Percentiles rank a stretch among this genome's conserved stretches.
Conservation (phyloP, 2,797 vertebrate genomes). For the Synanceia verrucosa region DNA sequence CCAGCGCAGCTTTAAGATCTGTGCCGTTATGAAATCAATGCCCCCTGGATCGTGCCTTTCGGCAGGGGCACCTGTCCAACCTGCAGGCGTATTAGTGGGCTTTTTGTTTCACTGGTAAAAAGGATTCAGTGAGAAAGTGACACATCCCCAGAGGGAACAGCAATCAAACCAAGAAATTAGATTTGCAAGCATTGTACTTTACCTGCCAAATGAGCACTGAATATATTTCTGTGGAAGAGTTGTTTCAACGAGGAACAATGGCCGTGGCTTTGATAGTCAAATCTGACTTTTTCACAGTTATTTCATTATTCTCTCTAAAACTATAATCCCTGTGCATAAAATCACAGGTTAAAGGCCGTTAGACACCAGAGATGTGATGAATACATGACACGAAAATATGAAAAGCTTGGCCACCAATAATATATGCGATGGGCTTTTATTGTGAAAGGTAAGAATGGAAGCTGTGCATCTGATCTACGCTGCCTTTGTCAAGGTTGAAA, state of each 20-base stretch:
- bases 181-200: constrained; percentile 10
- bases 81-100: background rate
- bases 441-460: too few relatives aligned
- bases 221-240: constrained; percentile 17
- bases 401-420: too few relatives aligned
- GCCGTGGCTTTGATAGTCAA: background rate
- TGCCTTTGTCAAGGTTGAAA: too few relatives aligned
- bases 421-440: too few relatives aligned
- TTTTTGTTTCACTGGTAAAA: constrained; percentile 11
- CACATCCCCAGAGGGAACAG: constrained; percentile 10
- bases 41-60: constrained; percentile 12
- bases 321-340: background rate
- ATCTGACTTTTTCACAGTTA: background rate
- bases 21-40: constrained; percentile 45
- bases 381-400: too few relatives aligned
- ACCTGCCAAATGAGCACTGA: constrained; percentile 45
- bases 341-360: constrained; percentile 16
- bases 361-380: too few relatives aligned
- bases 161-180: constrained; percentile 26
- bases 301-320: background rate
- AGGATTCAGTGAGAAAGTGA: constrained; percentile 27
- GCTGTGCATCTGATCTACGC: too few relatives aligned
- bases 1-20: constrained; percentile 41
- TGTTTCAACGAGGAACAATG: constrained; percentile 8
- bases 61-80: constrained; percentile 9